Conservation (phyloP, 2,797 vertebrate species). For the Diplodus puntazzo region DNA sequence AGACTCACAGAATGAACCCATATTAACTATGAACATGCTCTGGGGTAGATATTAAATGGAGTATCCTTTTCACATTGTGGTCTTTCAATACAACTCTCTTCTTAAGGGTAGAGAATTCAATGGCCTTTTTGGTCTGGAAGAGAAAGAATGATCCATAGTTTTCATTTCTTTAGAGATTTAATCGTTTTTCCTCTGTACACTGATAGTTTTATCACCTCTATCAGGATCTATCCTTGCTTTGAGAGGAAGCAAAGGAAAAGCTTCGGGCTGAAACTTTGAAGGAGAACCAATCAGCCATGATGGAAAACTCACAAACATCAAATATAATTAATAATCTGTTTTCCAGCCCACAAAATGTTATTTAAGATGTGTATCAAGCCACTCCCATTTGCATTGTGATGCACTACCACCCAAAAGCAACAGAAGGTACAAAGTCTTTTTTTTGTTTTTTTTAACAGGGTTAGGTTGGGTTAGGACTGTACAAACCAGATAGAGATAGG, state of each 20-base stretch:
- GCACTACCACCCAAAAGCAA: conserved; percentile 1
- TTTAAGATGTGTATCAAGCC: not conserved
- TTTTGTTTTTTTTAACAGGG: not conserved
- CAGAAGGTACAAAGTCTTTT: not conserved
- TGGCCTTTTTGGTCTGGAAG: conserved; percentile 8
- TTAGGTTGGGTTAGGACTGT: too few relatives aligned
- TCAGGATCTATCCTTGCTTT: conserved; percentile 18
- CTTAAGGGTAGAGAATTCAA: conserved; percentile 50
- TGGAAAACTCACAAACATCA: conserved; percentile 11
- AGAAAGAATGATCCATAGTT: conserved; percentile 31
- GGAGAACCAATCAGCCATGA: conserved; percentile 23
- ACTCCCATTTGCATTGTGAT: conserved; percentile 2
- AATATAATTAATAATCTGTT: conserved; percentile 19
- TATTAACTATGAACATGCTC: conserved; percentile 30
- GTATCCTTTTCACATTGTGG: conserved; percentile 31
- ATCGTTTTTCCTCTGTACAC: conserved; percentile 38
- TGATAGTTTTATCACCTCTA: conserved; percentile 38
- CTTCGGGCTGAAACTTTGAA: conserved; percentile 27
- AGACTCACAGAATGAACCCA: conserved; percentile 24
- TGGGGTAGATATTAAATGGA: conserved; percentile 40
- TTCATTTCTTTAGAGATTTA: conserved; percentile 34
- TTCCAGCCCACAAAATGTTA: not conserved
- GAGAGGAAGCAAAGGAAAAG: conserved; percentile 20
- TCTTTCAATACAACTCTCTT: conserved; percentile 13
- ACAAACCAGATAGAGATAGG: not conserved